Conservation (phyloP, 2,113 vertebrate species). For the Struthio camelus region DNA sequence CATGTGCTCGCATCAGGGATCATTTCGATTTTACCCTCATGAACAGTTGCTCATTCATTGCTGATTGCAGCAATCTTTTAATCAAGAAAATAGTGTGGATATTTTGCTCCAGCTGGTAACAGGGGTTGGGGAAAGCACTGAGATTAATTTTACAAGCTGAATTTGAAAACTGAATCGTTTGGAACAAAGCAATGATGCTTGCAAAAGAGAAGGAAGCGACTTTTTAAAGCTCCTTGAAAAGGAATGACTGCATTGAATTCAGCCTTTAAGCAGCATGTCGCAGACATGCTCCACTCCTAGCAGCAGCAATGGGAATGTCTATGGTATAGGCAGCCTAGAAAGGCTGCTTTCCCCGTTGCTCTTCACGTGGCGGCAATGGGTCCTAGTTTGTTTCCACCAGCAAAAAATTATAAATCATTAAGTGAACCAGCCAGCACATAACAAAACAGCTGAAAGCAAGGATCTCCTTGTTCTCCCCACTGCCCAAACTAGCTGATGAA, state of each 20-base stretch:
- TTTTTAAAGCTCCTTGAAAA: background rate
- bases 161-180: conserved; percentile 16
- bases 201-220: background rate
- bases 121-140: background rate
- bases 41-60: conserved; percentile 39
- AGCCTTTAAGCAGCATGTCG: background rate
- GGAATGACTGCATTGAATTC: background rate
- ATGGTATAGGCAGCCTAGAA: background rate
- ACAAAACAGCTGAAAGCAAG: conserved; percentile 14
- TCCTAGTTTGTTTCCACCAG: conserved; percentile 18
- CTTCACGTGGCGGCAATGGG: background rate
- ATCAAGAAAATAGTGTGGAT: conserved; percentile 48
- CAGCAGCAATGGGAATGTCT: background rate
- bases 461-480: background rate
- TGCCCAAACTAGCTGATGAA: background rate
- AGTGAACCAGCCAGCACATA: background rate
- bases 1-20: conserved; percentile 44
- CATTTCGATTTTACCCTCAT: conserved; percentile 19
- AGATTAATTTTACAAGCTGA: conserved; percentile 21
- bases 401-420: conserved; percentile 18
- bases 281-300: background rate
- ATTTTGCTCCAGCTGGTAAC: conserved; percentile 45
- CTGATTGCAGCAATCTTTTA: conserved; percentile 66
- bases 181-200: background rate
- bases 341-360: background rate